A percentile compares a stretch with the other conserved stretches of the same genome.
Evolutionary conservation across 2,113 vertebrate genomes (phyloP).

Genomic region (Promerops cafer): DNA sequence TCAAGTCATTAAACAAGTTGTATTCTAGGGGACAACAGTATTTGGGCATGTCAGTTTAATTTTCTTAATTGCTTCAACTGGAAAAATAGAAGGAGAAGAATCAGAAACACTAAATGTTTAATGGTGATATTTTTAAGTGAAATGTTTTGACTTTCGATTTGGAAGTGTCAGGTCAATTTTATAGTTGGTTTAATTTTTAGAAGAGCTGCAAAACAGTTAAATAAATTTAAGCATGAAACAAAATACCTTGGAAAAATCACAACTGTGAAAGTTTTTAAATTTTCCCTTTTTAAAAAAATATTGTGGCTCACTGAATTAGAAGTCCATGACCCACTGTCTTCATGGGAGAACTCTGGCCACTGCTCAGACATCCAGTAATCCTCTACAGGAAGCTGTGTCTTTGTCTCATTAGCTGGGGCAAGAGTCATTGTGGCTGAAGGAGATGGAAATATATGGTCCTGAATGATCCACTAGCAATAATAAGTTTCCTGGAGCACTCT

Average conservation of each 20-base stretch:
- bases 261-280: background rate
- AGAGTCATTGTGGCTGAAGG: background rate
- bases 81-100: background rate
- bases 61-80: background rate
- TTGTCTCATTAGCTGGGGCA: background rate
- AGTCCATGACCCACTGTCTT: background rate
- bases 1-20: background rate
- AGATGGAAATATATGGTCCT: background rate
- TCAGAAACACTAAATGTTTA: background rate
- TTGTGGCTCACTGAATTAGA: background rate
- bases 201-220: background rate
- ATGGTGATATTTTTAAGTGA: background rate
- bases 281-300: background rate
- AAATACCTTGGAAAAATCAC: background rate
- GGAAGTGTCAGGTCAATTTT: background rate
- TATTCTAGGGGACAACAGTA: background rate
- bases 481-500: background rate
- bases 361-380: background rate
- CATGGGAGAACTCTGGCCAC: background rate
- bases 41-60: background rate
- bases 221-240: background rate
- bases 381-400: background rate
- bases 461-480: background rate
- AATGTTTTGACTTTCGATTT: background rate
- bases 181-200: background rate